Percentiles rank a stretch among this genome's conserved stretches.
These are phyloP conservation scores for Aphelenchoides fujianensis DNA, from an alignment of 1,140 invertebrate genomes.

Conservation along the genomic window DNA sequence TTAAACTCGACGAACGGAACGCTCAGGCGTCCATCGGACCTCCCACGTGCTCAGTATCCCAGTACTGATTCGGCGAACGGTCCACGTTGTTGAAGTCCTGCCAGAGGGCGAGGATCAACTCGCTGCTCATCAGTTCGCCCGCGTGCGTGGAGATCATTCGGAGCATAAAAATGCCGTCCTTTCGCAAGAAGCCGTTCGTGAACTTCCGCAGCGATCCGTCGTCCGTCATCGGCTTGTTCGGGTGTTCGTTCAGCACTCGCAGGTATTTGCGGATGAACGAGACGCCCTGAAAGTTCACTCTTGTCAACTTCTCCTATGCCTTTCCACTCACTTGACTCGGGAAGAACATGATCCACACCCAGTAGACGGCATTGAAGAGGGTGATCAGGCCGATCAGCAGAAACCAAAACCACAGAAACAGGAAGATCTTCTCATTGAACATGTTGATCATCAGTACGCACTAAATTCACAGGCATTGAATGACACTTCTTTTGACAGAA, in stretches of 20 bases:
- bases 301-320: not conserved
- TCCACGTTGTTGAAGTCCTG: conserved; percentile 63
- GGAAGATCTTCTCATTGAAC: conserved; percentile 62
- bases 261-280: conserved; percentile 61
- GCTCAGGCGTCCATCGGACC: not conserved
- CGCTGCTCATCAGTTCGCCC: conserved; percentile 60
- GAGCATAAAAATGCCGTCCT: conserved; percentile 61
- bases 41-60: conserved; percentile 49
- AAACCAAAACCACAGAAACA: conserved; percentile 62
- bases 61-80: conserved; percentile 53
- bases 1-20: not conserved
- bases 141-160: conserved; percentile 52
- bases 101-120: conserved; percentile 60
- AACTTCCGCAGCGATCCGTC: conserved; percentile 60
- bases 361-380: conserved; percentile 57
- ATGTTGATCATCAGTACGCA: conserved; percentile 62
- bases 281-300: conserved; percentile 48
- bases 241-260: conserved; percentile 61
- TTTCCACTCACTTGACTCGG: conserved; percentile 52
- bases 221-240: conserved; percentile 58
- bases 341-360: conserved; percentile 62
- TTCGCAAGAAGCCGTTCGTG: conserved; percentile 60
- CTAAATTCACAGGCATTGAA: too few relatives aligned
- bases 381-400: conserved; percentile 58
- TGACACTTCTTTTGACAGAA: too few relatives aligned